These are phyloP conservation scores for Meandrina meandrites DNA, from an alignment of 92 coral and sea anemone species.

Conservation along the genomic window DNA sequence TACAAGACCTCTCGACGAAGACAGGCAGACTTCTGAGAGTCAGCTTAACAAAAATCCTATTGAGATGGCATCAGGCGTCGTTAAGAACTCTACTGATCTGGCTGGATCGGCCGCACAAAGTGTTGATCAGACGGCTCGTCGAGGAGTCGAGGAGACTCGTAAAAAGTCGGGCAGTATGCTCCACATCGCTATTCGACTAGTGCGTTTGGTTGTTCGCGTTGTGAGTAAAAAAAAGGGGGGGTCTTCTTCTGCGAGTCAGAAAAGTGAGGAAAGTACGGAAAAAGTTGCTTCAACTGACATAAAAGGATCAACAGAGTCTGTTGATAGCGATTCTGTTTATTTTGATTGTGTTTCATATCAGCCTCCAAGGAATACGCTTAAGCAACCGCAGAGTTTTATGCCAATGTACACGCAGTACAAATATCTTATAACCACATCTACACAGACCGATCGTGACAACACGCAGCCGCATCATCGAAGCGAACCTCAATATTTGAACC, in stretches of 20 bases:
- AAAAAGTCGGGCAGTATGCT: slow-evolving; percentile 78
- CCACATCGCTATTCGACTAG: slow-evolving; percentile 75
- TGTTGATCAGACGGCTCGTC: slow-evolving; percentile 51
- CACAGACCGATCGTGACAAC: slow-evolving; percentile 39
- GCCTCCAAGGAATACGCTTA: slow-evolving; percentile 8
- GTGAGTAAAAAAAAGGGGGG: slow-evolving; percentile 57
- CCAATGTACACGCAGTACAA: slow-evolving; percentile 15
- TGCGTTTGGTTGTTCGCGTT: slow-evolving; percentile 71
- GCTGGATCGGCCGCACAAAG: slow-evolving; percentile 56
- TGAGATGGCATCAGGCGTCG: slow-evolving; percentile 64
- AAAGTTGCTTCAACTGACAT: slow-evolving; percentile 39
- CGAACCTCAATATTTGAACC: slow-evolving; percentile 16
- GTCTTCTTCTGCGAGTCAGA: slow-evolving; percentile 16
- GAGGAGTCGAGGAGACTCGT: slow-evolving; percentile 63
- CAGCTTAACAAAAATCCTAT: neutral
- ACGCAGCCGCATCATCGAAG: slow-evolving; percentile 19
- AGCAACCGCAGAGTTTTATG: slow-evolving; percentile 26
- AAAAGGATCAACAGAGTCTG: slow-evolving; percentile 36
- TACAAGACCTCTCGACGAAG: neutral
- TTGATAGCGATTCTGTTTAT: slow-evolving; percentile 44
- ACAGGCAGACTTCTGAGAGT: neutral
- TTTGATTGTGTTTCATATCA: slow-evolving; percentile 41
- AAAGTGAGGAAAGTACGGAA: slow-evolving; percentile 28
- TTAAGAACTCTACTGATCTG: slow-evolving; percentile 52
- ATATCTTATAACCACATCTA: slow-evolving; percentile 32